These are phyloP conservation scores for Anas bernieri DNA, from an alignment of 2,797 vertebrate species.

Conservation along the genomic window DNA sequence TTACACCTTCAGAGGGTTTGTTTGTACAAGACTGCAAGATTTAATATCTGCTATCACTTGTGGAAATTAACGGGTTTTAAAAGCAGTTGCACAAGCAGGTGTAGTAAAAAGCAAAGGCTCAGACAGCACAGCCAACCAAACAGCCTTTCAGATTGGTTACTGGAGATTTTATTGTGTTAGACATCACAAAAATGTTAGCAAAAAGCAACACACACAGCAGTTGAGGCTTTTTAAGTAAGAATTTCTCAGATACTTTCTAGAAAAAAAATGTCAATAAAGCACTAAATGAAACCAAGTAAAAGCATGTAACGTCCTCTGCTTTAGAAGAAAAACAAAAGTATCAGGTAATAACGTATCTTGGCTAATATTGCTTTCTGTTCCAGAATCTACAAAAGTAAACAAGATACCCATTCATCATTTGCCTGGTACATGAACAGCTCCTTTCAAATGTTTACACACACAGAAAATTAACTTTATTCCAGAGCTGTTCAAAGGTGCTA, in stretches of 20 bases:
- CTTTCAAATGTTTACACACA: not conserved
- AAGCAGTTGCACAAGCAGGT: not conserved
- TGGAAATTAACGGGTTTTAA: not conserved
- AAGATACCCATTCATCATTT: not conserved
- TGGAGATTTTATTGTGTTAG: not conserved
- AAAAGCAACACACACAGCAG: not conserved
- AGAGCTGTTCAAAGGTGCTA: not conserved
- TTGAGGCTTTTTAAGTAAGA: not conserved
- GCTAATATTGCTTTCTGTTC: not conserved
- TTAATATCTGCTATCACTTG: not conserved
- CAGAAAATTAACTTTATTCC: not conserved
- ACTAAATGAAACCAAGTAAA: not conserved
- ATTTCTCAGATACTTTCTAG: not conserved
- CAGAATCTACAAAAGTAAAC: not conserved
- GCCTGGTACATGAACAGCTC: not conserved
- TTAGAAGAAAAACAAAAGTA: not conserved
- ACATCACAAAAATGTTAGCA: not conserved
- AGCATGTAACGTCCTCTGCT: not conserved
- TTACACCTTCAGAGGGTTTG: not conserved
- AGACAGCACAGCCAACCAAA: not conserved
- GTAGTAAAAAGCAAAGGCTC: not conserved
- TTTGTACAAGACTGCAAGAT: not conserved
- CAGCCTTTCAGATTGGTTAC: not conserved
- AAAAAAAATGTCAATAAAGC: not conserved
- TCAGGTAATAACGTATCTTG: not conserved